These are phyloP conservation scores for Planiliza haematocheilus DNA, from an alignment of 2,113 vertebrate species.

Conservation along the genomic window DNA sequence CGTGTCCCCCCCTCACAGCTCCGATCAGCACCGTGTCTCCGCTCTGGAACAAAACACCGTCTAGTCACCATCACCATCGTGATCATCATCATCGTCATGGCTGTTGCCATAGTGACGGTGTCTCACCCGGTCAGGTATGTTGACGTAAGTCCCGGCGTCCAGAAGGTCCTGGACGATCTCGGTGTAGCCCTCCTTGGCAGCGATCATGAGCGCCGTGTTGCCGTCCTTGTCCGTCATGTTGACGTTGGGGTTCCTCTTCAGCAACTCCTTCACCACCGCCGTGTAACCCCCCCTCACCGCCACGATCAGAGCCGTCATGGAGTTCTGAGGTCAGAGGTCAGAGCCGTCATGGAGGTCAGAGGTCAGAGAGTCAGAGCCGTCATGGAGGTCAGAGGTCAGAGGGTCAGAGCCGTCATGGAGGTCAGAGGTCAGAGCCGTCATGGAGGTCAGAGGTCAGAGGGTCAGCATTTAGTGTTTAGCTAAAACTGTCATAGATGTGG, in stretches of 20 bases:
- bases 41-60: constrained; percentile 81
- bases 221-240: constrained; percentile 98
- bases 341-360: too few species aligned
- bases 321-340: constrained; percentile 85
- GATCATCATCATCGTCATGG: too few species aligned
- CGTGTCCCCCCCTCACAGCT: constrained; percentile 95
- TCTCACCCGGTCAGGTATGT: constrained; percentile 95
- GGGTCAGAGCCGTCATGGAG: too few species aligned
- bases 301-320: constrained; percentile 98
- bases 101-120: too few species aligned
- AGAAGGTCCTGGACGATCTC: constrained; percentile 98
- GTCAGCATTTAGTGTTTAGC: too few species aligned
- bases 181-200: constrained; percentile 94
- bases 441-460: too few species aligned
- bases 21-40: constrained; percentile 97
- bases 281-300: constrained; percentile 94
- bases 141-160: constrained; percentile 96
- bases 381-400: not conserved
- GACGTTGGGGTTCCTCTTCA: constrained; percentile 96
- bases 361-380: not conserved
- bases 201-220: constrained; percentile 97
- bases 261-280: constrained; percentile 95
- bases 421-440: too few species aligned
- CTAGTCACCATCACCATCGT: not conserved
- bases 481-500: too few species aligned